A percentile compares a stretch with the other conserved stretches of the same genome.
Conservation (phyloP, 2,888 invertebrate species). For the Actias luna region DNA sequence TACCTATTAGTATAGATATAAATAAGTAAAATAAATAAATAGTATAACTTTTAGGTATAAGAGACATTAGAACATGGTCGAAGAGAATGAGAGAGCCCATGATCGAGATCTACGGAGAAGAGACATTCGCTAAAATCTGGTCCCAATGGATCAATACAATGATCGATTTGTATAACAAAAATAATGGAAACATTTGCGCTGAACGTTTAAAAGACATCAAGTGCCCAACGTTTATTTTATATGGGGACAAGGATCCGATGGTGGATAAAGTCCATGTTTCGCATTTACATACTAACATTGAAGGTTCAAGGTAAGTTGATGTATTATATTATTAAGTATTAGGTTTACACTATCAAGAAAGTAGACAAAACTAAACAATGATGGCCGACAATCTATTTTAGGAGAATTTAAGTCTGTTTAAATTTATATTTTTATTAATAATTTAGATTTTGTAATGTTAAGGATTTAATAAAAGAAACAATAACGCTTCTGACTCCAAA, state of each 20-base stretch:
- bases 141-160: slow-evolving; percentile 87
- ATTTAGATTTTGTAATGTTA: no score
- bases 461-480: no score
- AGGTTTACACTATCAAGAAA: no score
- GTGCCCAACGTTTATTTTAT: slow-evolving; percentile 90
- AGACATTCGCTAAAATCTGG: slow-evolving; percentile 86
- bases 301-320: slow-evolving; percentile 82
- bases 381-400: no score
- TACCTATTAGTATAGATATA: no score
- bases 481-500: no score
- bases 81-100: slow-evolving; percentile 88
- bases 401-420: no score
- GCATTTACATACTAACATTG: slow-evolving; percentile 86
- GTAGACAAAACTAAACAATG: no score
- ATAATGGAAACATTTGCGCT: slow-evolving; percentile 88
- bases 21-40: no score
- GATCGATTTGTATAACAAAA: slow-evolving; percentile 76
- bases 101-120: slow-evolving; percentile 87
- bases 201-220: slow-evolving; percentile 83
- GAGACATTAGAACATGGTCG: slow-evolving; percentile 90
- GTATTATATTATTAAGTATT: background rate
- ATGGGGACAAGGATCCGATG: slow-evolving; percentile 91
- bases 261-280: slow-evolving; percentile 88
- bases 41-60: slow-evolving; percentile 76
- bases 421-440: no score